These are phyloP conservation scores for Murina feae DNA, from an alignment of 2,113 vertebrate species.

Conservation along the genomic window DNA sequence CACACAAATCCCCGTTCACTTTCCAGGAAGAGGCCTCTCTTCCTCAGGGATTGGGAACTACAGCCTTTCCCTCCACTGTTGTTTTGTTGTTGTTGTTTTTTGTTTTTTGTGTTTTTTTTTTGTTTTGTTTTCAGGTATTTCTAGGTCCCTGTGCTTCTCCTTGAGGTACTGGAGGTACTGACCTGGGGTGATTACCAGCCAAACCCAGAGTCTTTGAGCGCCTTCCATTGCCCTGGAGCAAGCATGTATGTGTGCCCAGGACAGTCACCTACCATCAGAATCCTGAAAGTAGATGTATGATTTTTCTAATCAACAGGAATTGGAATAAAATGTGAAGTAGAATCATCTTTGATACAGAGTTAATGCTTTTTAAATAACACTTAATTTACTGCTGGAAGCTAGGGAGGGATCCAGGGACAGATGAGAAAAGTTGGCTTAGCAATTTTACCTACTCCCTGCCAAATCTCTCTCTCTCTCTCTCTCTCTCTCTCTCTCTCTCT, in stretches of 20 bases:
- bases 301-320: background rate
- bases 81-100: background rate
- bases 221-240: background rate
- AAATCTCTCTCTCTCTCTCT: background rate
- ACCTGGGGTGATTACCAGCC: background rate
- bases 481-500: background rate
- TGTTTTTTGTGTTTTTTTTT: background rate
- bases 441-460: background rate
- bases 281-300: background rate
- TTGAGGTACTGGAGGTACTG: background rate
- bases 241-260: background rate
- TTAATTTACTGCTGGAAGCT: background rate
- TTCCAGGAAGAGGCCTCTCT: conserved; percentile 39
- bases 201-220: background rate
- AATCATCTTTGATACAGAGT: background rate
- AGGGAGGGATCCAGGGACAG: too few species aligned
- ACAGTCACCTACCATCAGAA: too few species aligned
- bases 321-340: background rate
- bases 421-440: background rate
- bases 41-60: background rate
- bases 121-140: background rate
- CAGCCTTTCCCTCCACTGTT: background rate
- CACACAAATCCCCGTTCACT: background rate
- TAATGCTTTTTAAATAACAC: conserved; percentile 20
- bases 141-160: background rate